Evolutionary conservation across 1,140 invertebrate genomes (phyloP).

Genomic region (Euura saliciscinereae): DNA sequence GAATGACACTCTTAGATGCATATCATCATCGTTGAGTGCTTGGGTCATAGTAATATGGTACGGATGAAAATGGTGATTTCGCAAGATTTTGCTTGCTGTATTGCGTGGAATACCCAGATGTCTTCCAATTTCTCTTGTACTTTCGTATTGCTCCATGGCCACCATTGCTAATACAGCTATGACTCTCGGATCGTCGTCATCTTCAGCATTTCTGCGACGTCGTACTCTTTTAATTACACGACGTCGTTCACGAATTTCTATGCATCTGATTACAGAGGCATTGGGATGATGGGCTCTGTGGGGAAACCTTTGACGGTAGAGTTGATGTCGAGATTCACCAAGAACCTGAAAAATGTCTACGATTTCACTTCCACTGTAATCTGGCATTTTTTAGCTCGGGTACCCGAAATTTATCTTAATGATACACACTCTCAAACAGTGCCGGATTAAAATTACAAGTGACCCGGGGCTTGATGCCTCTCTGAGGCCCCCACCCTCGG

Average conservation of each 20-base stretch:
- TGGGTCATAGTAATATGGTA: slow-evolving; percentile 15
- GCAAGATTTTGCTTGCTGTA: slow-evolving; percentile 11
- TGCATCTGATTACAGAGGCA: slow-evolving; percentile 3
- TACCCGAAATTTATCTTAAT: not conserved
- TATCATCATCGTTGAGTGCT: slow-evolving; percentile 6
- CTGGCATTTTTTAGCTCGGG: not conserved
- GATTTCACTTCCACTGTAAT: slow-evolving; percentile 8
- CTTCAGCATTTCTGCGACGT: slow-evolving; percentile 13
- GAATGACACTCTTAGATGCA: not conserved
- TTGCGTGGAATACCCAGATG: slow-evolving; percentile 16
- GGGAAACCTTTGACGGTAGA: slow-evolving; percentile 8
- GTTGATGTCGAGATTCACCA: slow-evolving; percentile 3
- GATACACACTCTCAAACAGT: not conserved
- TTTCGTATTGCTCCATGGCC: slow-evolving; percentile 14
- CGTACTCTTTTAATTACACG: not conserved
- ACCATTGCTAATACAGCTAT: slow-evolving; percentile 18
- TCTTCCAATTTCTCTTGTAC: slow-evolving; percentile 15
- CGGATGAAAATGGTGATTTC: slow-evolving; percentile 6
- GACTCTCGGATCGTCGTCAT: slow-evolving; percentile 11
- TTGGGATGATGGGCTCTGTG: not conserved
- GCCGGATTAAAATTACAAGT: too few species aligned
- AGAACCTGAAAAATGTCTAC: slow-evolving; percentile 19
- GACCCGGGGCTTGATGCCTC: too few species aligned
- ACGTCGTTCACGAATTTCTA: not conserved
- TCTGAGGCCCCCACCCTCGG: too few species aligned